Conservation (phyloP, 2,113 vertebrate species). For the Lagopus muta region DNA sequence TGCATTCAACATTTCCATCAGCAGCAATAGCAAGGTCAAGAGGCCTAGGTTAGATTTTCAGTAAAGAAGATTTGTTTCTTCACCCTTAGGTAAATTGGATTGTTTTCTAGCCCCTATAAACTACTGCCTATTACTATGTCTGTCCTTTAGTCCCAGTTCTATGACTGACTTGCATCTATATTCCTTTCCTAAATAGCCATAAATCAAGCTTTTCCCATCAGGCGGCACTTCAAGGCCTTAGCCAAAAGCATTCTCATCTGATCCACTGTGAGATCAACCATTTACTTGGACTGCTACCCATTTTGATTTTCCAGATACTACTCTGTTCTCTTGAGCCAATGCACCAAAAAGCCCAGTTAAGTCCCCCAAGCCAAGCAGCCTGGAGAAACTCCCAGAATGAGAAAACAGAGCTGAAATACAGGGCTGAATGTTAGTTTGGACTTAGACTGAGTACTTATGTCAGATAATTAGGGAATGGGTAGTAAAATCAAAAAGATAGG, state of each 20-base stretch:
- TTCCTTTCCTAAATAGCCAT: not conserved
- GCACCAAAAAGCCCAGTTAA: not conserved
- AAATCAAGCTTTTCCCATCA: not conserved
- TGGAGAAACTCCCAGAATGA: not conserved
- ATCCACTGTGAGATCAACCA: not conserved
- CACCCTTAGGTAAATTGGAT: not conserved
- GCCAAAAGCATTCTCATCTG: not conserved
- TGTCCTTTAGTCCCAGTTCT: not conserved
- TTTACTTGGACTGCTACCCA: not conserved
- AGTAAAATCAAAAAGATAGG: not conserved
- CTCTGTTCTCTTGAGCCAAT: not conserved
- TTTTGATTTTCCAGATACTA: not conserved
- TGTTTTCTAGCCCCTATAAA: not conserved
- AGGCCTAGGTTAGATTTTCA: not conserved
- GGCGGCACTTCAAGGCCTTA: not conserved
- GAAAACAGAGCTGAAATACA: not conserved
- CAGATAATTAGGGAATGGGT: not conserved
- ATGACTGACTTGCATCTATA: not conserved
- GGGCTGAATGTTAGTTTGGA: not conserved
- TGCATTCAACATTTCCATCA: not conserved
- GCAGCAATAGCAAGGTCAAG: not conserved
- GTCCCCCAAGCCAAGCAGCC: not conserved
- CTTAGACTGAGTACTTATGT: not conserved
- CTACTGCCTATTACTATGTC: not conserved
- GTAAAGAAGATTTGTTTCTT: not conserved